Percentiles rank a stretch among this genome's conserved stretches.
Evolutionary conservation across 2,797 vertebrate genomes (phyloP).

Genomic region (Ateles fusciceps): DNA sequence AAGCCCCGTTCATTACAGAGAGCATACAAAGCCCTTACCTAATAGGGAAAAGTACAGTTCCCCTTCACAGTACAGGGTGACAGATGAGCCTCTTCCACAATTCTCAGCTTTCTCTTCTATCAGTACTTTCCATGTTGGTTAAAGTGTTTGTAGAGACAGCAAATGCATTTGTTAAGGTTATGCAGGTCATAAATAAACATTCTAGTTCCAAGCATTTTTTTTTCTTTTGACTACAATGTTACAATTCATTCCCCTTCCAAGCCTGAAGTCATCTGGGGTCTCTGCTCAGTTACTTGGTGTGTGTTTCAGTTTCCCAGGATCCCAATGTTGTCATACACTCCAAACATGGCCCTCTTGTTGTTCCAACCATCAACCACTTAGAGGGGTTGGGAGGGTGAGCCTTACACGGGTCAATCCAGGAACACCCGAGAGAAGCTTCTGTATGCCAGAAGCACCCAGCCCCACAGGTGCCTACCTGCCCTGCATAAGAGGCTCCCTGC

Average conservation of each 20-base stretch:
- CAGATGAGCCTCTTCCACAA: not conserved
- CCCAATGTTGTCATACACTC: conserved; percentile 94
- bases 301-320: conserved; percentile 85
- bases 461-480: not conserved
- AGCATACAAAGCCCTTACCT: not conserved
- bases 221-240: too few relatives aligned
- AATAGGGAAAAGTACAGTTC: not conserved
- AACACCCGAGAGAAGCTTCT: conserved; percentile 31
- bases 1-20: conserved; percentile 22
- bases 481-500: not conserved
- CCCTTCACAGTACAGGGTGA: not conserved
- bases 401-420: conserved; percentile 80
- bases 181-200: conserved; percentile 91
- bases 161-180: conserved; percentile 91
- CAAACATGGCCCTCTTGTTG: conserved; percentile 91
- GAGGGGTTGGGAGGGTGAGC: conserved; percentile 82
- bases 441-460: not conserved
- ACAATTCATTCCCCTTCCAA: too few relatives aligned
- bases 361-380: conserved; percentile 92
- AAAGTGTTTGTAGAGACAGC: conserved; percentile 90
- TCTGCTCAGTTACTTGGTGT: too few relatives aligned
- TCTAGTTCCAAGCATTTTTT: conserved; percentile 87
- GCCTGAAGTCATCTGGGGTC: too few relatives aligned
- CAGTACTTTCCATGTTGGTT: conserved; percentile 92
- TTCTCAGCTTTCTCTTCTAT: conserved; percentile 74